Percentiles rank a stretch among this genome's conserved stretches.
Evolutionary conservation across 2,113 vertebrate genomes (phyloP).

Genomic region (Anolis sagrei): DNA sequence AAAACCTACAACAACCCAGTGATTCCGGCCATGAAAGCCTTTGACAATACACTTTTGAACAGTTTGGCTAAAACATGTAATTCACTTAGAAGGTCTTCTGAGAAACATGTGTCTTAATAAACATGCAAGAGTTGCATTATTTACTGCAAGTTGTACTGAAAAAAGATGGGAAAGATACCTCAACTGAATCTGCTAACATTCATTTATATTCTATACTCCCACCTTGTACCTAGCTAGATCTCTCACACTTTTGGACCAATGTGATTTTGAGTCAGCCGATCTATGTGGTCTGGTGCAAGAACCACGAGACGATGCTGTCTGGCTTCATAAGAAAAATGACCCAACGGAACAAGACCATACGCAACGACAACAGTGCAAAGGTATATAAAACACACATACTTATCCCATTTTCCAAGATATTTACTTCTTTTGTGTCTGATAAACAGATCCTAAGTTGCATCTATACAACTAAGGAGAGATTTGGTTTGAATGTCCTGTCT

Average conservation of each 20-base stretch:
- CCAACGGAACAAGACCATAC: conserved; percentile 80
- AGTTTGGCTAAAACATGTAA: not conserved
- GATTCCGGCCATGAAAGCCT: too few relatives aligned
- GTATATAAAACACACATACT: conserved; percentile 66
- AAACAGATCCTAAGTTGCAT: not conserved
- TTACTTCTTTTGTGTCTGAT: not conserved
- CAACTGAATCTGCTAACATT: not conserved
- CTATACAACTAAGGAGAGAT: not conserved
- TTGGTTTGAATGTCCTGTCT: not conserved
- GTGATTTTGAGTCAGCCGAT: conserved; percentile 86
- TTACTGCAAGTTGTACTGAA: not conserved
- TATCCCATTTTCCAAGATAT: too few relatives aligned
- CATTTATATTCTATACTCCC: too few relatives aligned
- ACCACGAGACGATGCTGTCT: conserved; percentile 78
- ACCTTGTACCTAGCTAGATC: conserved; percentile 74
- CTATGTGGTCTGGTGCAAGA: conserved; percentile 93
- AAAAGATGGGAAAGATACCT: not conserved
- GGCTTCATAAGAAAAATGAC: conserved; percentile 75
- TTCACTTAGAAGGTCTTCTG: not conserved
- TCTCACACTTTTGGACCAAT: conserved; percentile 89
- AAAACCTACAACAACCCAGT: too few relatives aligned
- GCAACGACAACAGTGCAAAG: conserved; percentile 80
- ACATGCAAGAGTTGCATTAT: not conserved
- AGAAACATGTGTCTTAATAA: not conserved
- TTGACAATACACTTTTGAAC: not conserved